A percentile compares a stretch with the other conserved stretches of the same genome.
Conservation (phyloP, 2,113 vertebrate genomes). For the Stigmatopora argus region DNA sequence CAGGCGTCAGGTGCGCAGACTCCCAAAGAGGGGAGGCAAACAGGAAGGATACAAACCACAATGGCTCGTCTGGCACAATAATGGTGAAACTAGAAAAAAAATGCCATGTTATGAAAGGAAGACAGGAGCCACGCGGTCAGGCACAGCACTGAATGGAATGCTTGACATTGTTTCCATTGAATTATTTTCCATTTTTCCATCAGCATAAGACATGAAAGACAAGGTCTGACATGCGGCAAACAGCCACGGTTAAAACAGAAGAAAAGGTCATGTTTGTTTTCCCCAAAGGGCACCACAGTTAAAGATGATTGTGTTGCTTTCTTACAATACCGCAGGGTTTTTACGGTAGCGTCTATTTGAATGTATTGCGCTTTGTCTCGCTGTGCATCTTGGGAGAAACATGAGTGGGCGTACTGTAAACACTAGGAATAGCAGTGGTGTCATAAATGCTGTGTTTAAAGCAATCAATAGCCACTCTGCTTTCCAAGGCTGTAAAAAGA, state of each 20-base stretch:
- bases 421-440: conserved; percentile 57
- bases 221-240: conserved; percentile 17
- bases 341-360: conserved; percentile 33
- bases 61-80: conserved; percentile 28
- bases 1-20: conserved; percentile 2
- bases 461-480: conserved; percentile 62
- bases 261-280: conserved; percentile 29
- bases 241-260: conserved; percentile 16
- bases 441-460: conserved; percentile 66
- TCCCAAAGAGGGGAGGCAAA: conserved; percentile 6
- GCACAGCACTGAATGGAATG: conserved; percentile 40
- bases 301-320: conserved; percentile 31
- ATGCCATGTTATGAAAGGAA: conserved; percentile 44
- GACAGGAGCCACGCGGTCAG: conserved; percentile 37
- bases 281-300: conserved; percentile 32
- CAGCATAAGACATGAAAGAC: neutral
- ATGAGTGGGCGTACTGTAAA: conserved; percentile 53
- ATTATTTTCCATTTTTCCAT: conserved; percentile 33
- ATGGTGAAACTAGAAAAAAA: conserved; percentile 29
- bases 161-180: conserved; percentile 38
- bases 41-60: conserved; percentile 50
- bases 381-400: conserved; percentile 31
- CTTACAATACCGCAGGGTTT: conserved; percentile 35
- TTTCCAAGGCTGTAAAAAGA: conserved; percentile 32
- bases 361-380: conserved; percentile 29